Percentiles rank a stretch among this genome's conserved stretches.
Evolutionary conservation across 2,888 invertebrate genomes (phyloP).

Genomic region (Sminthurinus aureus): DNA sequence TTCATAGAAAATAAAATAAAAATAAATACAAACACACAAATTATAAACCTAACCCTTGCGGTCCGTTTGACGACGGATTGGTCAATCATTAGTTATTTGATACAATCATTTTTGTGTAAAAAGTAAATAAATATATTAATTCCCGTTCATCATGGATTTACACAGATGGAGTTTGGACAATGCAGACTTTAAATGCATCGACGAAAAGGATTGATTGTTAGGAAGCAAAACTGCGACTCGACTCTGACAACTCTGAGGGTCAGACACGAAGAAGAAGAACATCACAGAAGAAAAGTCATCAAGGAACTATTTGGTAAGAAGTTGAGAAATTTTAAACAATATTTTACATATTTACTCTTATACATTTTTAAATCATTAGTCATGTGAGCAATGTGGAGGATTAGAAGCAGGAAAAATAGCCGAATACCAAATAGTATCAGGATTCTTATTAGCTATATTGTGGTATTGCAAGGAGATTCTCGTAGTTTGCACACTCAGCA

Average conservation of each 20-base stretch:
- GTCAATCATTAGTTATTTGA: background rate
- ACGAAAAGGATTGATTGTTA: constrained; percentile 13
- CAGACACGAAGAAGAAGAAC: constrained; percentile 25
- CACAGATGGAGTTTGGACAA: constrained; percentile 17
- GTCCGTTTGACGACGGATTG: background rate
- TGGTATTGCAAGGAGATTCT: too few species aligned
- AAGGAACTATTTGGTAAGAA: constrained; percentile 26
- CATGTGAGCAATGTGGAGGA: too few species aligned
- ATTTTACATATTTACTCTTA: too few species aligned
- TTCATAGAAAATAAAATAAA: background rate
- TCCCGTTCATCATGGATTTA: background rate
- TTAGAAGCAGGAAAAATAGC: too few species aligned
- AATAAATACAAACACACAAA: background rate
- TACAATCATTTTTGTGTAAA: background rate
- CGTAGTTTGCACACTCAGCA: too few species aligned
- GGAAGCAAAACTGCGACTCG: constrained; percentile 18
- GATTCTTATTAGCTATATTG: too few species aligned
- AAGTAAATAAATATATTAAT: constrained; percentile 1
- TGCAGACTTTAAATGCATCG: constrained; percentile 24
- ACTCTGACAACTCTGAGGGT: background rate
- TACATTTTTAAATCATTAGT: too few species aligned
- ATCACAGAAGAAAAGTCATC: constrained; percentile 10
- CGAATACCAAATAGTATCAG: too few species aligned
- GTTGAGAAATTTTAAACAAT: too few species aligned
- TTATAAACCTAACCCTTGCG: too few species aligned